Percentiles rank a stretch among this genome's conserved stretches.
phyloP scores from a whole-genome alignment of 2,797 vertebrate genomes.

The Amazona ochrocephala region DNA sequence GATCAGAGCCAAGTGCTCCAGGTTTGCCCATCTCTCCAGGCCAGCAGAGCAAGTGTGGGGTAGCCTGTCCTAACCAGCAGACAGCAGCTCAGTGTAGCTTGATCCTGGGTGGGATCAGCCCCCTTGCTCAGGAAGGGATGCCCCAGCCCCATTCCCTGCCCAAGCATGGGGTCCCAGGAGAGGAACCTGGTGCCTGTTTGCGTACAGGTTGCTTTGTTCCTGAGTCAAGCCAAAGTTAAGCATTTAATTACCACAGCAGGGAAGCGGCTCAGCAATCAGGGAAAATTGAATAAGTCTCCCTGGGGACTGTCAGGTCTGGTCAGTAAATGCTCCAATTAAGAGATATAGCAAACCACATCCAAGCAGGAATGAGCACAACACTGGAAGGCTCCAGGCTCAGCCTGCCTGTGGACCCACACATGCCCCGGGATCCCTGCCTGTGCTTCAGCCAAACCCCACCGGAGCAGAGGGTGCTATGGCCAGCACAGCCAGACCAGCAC shows the following conservation, averaged over 20 bases:
- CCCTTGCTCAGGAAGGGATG: neutral
- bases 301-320: conserved; percentile 11
- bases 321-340: neutral
- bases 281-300: conserved; percentile 75
- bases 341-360: neutral
- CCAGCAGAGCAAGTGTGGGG: neutral
- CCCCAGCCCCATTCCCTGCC: neutral
- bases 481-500: neutral
- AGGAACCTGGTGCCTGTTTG: neutral
- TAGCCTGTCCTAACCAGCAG: neutral
- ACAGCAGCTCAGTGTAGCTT: neutral
- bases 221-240: conserved; percentile 65
- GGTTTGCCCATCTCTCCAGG: neutral
- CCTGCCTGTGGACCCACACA: neutral
- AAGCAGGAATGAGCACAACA: neutral
- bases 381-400: neutral
- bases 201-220: conserved; percentile 57
- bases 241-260: conserved; percentile 74
- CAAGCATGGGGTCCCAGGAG: neutral
- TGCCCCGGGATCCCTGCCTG: fast-evolving
- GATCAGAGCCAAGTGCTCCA: neutral
- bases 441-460: neutral
- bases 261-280: conserved; percentile 65
- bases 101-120: neutral
- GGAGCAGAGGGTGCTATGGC: neutral